Conservation (phyloP, 2,797 vertebrate genomes). For the Peromyscus attwateri region DNA sequence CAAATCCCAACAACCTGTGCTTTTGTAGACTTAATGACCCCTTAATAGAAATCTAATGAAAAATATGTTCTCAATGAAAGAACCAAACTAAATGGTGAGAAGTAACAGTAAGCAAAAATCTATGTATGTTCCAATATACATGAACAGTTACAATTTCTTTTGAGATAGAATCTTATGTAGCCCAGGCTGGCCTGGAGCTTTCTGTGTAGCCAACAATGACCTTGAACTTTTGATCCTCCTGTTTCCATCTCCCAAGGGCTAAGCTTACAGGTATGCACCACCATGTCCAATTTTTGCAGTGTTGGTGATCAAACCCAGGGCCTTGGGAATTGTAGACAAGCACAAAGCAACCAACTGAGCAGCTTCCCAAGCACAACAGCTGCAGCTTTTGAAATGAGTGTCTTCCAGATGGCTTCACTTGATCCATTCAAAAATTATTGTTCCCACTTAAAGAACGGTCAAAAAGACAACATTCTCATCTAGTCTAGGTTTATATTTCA, state of each 20-base stretch:
- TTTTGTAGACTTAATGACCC: background rate
- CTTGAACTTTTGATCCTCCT: background rate
- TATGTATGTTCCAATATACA: background rate
- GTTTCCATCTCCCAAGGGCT: background rate
- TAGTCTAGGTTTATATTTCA: background rate
- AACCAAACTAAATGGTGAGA: slow-evolving; percentile 21
- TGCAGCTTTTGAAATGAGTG: slow-evolving; percentile 1
- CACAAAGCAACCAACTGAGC: background rate
- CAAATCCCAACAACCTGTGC: background rate
- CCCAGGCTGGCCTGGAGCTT: background rate
- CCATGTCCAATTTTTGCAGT: background rate
- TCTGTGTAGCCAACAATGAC: background rate
- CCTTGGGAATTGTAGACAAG: background rate
- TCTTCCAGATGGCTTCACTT: background rate
- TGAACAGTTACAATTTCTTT: background rate
- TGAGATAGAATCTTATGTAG: background rate
- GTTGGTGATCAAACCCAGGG: background rate
- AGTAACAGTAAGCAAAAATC: background rate
- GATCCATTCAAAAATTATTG: background rate
- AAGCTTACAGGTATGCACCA: background rate
- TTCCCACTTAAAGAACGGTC: background rate
- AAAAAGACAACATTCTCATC: background rate
- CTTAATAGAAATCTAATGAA: slow-evolving; percentile 11
- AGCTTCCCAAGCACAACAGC: background rate
- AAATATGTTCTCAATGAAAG: background rate